Conservation (phyloP, 2,888 invertebrate species). For the Parnassius glacialis region DNA sequence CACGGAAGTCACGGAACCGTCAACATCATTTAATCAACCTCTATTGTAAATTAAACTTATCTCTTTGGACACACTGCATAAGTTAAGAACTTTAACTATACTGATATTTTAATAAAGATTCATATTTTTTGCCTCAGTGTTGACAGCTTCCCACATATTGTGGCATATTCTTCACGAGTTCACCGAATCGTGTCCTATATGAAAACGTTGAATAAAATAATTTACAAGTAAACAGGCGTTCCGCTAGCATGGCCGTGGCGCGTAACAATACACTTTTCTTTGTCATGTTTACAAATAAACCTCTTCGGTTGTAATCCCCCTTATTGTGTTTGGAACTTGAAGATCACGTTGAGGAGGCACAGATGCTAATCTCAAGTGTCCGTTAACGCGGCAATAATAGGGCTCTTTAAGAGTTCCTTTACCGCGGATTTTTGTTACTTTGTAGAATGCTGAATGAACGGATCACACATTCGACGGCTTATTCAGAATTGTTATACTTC, state of each 20-base stretch:
- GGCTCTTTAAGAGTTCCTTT: slow-evolving; percentile 62
- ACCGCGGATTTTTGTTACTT: slow-evolving; percentile 59
- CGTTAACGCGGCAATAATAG: slow-evolving; percentile 76
- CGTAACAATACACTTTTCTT: slow-evolving; percentile 64
- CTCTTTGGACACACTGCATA: no score
- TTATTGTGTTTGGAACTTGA: slow-evolving; percentile 71
- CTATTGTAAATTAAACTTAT: no score
- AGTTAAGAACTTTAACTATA: no score
- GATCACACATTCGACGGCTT: slow-evolving; percentile 52
- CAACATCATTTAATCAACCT: no score
- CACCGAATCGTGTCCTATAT: slow-evolving; percentile 67
- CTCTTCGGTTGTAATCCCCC: slow-evolving; percentile 72
- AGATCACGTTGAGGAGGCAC: slow-evolving; percentile 66
- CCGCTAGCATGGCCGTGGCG: slow-evolving; percentile 59
- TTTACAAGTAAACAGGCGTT: slow-evolving; percentile 59
- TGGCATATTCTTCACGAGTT: slow-evolving; percentile 56
- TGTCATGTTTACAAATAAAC: slow-evolving; percentile 80
- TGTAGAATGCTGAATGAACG: slow-evolving; percentile 53
- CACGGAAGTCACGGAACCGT: no score
- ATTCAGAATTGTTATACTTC: slow-evolving; percentile 64
- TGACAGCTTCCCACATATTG: slow-evolving; percentile 44
- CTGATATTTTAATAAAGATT: no score
- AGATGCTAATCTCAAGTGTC: slow-evolving; percentile 82
- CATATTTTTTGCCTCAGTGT: slow-evolving; percentile 33
- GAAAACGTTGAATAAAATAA: slow-evolving; percentile 70